Base-by-base conservation (phyloP, 64 coral and sea anemone genomes). In the Stichodactyla mertensii region DNA sequence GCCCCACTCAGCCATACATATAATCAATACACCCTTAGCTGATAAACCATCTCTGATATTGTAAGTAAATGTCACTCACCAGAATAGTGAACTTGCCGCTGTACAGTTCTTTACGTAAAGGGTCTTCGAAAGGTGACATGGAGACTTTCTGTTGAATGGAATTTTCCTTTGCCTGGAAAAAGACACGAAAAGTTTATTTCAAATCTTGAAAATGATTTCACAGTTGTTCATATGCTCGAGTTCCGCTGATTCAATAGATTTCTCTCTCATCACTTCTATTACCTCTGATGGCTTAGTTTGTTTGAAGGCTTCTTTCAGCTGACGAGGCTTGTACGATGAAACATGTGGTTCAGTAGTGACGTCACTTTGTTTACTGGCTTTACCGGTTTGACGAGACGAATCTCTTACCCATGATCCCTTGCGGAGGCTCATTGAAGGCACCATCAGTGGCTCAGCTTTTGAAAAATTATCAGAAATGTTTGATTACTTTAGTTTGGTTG, bases 21-120 rank as follows among this genome's bases (percentile, higher is more conserved):
- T n/a, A n/a, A n/a, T n/a, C n/a, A n/a, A n/a, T n/a, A n/a, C n/a
- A n/a, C n/a, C 36, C 3, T 45, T 2, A 45, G 36, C 36, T 45
- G 3, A 45, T 45, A 1, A 58, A 4, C 8, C 8, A 15, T 58
- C 8, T 58, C 56, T 4, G 36, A 45, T 45, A 45, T 45, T 45
- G 36, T 45, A 45, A 45, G 36, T 45, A 45, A 20, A 3, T 22
- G 64, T 6, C 14, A 57, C 89, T 86, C 55, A 90, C 89, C 89
- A 90, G 61, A 77, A 90, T 20, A 53, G 89, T 90, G 64, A 90
- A 90, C 89, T 86, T 86, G 70, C 83, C 89, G 52, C 36, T 16
- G 58, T 84, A 82, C 58, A 90, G 77, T 79, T 90, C 89, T 36
- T 82, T 79, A 18, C 89, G n/a, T 70, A 90, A 64, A 61, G 89